phyloP scores from a whole-genome alignment of 2,888 invertebrate genomes.

The Acronicta leporina region DNA sequence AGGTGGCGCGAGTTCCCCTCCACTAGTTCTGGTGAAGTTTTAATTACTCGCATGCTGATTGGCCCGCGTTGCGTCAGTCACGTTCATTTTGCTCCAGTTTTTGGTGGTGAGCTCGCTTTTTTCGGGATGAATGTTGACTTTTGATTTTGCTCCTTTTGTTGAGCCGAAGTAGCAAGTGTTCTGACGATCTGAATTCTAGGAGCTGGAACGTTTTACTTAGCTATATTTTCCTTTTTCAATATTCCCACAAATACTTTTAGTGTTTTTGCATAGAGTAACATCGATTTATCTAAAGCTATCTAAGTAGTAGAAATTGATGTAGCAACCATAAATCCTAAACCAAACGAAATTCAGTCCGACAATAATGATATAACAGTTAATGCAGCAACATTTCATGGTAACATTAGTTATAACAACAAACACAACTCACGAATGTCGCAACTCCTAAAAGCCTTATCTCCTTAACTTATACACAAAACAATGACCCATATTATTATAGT shows the following conservation, averaged over 20 bases:
- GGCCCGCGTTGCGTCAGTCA: slow-evolving; percentile 74
- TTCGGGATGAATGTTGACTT: slow-evolving; percentile 17
- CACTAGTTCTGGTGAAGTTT: slow-evolving; percentile 78
- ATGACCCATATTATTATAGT: slow-evolving; percentile 50
- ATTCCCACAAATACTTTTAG: not conserved
- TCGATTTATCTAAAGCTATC: slow-evolving; percentile 9
- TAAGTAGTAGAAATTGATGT: slow-evolving; percentile 15
- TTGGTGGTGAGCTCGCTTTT: slow-evolving; percentile 23
- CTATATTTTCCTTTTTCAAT: not conserved
- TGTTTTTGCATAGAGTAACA: not conserved
- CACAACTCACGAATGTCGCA: slow-evolving; percentile 33
- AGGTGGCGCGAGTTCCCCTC: slow-evolving; percentile 66
- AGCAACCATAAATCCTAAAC: slow-evolving; percentile 24
- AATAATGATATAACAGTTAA: slow-evolving; percentile 45
- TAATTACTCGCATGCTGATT: slow-evolving; percentile 77
- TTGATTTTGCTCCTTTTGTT: slow-evolving; percentile 30
- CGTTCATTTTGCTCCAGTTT: slow-evolving; percentile 63
- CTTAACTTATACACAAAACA: slow-evolving; percentile 47
- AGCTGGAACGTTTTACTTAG: not conserved
- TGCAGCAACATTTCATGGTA: slow-evolving; percentile 41
- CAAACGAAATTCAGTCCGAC: slow-evolving; percentile 43
- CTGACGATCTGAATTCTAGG: slow-evolving; percentile 6
- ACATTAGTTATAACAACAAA: slow-evolving; percentile 41
- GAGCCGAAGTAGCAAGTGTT: slow-evolving; percentile 8
- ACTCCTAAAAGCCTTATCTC: slow-evolving; percentile 38